A percentile compares a stretch with the other conserved stretches of the same genome.
Conservation (phyloP, 2,797 vertebrate genomes). For the Melopsittacus undulatus region DNA sequence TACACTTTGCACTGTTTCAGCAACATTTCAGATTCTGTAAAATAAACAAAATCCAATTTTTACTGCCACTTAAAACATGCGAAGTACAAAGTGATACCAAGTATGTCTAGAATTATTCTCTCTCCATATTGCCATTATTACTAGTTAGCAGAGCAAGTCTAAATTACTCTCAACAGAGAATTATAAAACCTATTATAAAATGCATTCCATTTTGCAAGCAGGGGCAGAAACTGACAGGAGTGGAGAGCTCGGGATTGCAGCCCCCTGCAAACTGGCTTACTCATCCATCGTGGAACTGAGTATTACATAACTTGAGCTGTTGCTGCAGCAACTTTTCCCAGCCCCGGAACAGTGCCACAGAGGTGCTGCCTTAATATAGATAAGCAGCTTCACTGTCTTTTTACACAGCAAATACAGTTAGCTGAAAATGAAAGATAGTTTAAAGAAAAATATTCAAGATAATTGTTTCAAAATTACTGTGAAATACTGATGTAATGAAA, state of each 20-base stretch:
- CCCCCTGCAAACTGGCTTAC: background rate
- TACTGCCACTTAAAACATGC: background rate
- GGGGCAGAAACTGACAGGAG: background rate
- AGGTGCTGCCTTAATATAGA: conserved; percentile 1
- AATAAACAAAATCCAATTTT: background rate
- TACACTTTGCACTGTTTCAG: background rate
- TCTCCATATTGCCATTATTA: background rate
- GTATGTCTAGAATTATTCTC: background rate
- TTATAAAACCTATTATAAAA: background rate
- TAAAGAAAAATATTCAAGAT: background rate
- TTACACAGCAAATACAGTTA: background rate
- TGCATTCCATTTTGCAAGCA: background rate
- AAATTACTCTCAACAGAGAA: background rate
- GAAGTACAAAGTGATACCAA: background rate
- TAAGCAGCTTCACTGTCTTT: background rate
- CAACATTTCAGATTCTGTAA: background rate
- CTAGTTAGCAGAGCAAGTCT: background rate
- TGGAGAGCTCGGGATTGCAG: background rate
- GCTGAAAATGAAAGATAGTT: background rate
- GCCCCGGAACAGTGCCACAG: background rate
- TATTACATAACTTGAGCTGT: background rate
- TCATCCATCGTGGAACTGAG: background rate
- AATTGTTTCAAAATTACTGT: background rate
- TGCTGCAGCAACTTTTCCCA: conserved; percentile 46
- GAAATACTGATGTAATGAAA: background rate